phyloP scores from a whole-genome alignment of 2,797 vertebrate genomes.

The Otolemur crassicaudatus region DNA sequence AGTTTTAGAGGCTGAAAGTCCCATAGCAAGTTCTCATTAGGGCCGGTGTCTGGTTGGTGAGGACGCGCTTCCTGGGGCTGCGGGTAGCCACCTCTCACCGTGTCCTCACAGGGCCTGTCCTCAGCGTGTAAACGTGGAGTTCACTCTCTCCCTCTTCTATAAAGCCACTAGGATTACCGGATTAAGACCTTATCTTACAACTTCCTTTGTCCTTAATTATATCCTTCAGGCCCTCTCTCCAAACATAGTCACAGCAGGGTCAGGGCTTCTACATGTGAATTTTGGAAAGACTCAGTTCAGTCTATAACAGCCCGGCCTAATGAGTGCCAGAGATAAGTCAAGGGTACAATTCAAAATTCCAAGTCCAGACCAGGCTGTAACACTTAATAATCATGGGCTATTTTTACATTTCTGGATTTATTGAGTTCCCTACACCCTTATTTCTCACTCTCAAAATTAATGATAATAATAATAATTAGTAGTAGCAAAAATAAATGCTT shows the following conservation, averaged over 20 bases:
- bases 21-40: too few species aligned
- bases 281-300: not conserved
- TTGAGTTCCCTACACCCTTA: not conserved
- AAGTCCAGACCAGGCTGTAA: not conserved
- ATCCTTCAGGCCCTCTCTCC: not conserved
- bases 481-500: not conserved
- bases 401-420: not conserved
- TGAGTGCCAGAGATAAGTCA: not conserved
- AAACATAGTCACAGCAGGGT: not conserved
- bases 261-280: not conserved
- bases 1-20: not conserved
- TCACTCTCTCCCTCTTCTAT: not conserved
- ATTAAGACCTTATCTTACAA: not conserved
- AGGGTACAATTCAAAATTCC: not conserved
- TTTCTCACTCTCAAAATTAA: constrained; percentile 16
- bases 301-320: not conserved
- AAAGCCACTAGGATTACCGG: not conserved
- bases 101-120: not conserved
- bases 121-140: not conserved
- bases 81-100: not conserved
- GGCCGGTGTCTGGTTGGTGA: not conserved
- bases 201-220: not conserved
- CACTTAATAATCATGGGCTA: not conserved
- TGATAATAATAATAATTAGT: not conserved
- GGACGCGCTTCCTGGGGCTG: too few species aligned